Evolutionary conservation across 1,140 invertebrate species (phyloP).

Genomic region (Ostrea denselamellosa): DNA sequence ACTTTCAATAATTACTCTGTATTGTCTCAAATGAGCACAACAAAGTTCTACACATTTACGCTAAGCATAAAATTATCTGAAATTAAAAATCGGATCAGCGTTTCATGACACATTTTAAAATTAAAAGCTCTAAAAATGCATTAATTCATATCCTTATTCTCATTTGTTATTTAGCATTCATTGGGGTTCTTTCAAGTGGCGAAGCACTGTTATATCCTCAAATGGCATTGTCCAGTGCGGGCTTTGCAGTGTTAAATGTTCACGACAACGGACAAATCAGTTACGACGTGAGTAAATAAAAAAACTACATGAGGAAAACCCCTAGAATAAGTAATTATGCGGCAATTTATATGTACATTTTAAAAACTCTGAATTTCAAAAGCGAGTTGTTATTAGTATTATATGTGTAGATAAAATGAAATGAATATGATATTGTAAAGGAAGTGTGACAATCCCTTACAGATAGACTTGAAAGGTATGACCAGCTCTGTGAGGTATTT

Average conservation of each 20-base stretch:
- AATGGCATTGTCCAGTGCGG: slow-evolving; percentile 42
- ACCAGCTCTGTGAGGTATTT: slow-evolving; percentile 35
- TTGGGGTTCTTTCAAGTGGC: slow-evolving; percentile 49
- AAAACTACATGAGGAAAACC: not conserved
- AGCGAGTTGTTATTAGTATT: no score
- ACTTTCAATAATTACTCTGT: not conserved
- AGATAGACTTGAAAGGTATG: slow-evolving; percentile 46
- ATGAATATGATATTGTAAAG: no score
- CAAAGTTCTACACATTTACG: no score
- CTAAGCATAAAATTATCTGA: no score
- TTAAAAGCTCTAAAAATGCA: no score
- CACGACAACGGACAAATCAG: slow-evolving; percentile 52
- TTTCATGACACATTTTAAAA: no score
- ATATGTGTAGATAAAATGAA: no score
- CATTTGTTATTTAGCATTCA: slow-evolving; percentile 43
- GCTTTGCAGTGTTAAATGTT: slow-evolving; percentile 48
- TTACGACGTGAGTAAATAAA: slow-evolving; percentile 27
- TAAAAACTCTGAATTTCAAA: no score
- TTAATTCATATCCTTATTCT: not conserved
- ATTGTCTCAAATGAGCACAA: not conserved
- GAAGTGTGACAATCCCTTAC: not conserved
- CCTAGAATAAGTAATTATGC: no score
- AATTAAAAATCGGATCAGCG: no score
- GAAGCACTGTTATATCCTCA: slow-evolving; percentile 32
- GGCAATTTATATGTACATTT: no score